Evolutionary conservation across 1,140 invertebrate genomes (phyloP).

Genomic region (Cyphomyrmex costatus): DNA sequence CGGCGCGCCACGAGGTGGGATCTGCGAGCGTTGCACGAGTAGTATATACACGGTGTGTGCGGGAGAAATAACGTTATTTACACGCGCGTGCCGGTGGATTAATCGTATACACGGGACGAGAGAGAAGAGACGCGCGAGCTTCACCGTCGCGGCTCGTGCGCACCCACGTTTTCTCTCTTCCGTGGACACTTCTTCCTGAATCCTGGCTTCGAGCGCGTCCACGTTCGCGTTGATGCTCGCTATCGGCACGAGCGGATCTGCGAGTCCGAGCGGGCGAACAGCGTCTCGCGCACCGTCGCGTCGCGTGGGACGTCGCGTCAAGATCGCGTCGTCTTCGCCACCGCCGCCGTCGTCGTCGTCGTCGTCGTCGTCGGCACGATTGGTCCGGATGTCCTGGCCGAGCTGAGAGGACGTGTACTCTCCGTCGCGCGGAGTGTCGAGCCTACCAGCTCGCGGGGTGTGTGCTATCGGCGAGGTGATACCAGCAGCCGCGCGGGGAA

Average conservation of each 20-base stretch:
- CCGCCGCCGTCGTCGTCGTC: not conserved
- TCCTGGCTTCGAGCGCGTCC: not conserved
- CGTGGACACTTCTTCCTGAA: not conserved
- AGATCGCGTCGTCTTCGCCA: conserved; percentile 46
- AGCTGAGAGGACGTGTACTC: conserved; percentile 48
- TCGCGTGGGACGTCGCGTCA: conserved; percentile 56
- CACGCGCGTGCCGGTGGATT: not conserved
- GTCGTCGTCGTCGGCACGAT: conserved; percentile 18
- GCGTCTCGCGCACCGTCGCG: conserved; percentile 57
- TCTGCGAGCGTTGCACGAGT: conserved; percentile 51
- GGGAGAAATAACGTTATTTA: not conserved
- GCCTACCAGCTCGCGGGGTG: conserved; percentile 52
- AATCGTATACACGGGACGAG: not conserved
- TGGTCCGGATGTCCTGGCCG: conserved; percentile 40
- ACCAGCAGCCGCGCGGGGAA: conserved; percentile 63
- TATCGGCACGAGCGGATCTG: conserved; percentile 34
- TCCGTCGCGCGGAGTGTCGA: conserved; percentile 14
- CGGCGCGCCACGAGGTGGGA: conserved; percentile 82
- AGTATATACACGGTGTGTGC: not conserved
- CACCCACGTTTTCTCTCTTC: conserved; percentile 4
- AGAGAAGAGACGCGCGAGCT: not conserved
- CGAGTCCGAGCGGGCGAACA: conserved; percentile 45
- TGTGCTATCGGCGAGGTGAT: conserved; percentile 61
- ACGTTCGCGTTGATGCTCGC: conserved; percentile 41
- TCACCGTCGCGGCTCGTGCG: not conserved